These are phyloP conservation scores for Colaptes auratus DNA, from an alignment of 2,113 vertebrate genomes.

Conservation along the genomic window DNA sequence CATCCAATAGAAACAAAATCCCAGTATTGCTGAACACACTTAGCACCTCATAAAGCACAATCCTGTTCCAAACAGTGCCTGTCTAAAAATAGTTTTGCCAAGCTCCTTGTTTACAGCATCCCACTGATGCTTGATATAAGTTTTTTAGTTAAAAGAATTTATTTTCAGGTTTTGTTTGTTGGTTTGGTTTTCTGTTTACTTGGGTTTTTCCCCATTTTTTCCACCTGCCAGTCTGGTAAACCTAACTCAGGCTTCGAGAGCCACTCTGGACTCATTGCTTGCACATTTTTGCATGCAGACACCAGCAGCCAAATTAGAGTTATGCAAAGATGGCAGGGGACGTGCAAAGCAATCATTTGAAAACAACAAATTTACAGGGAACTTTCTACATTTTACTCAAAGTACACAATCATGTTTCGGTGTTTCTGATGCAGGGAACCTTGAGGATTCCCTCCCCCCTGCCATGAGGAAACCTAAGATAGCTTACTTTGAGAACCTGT, in stretches of 20 bases:
- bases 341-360: background rate
- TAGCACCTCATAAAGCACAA: constrained; percentile 34
- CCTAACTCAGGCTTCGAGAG: background rate
- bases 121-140: background rate
- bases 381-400: background rate
- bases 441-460: background rate
- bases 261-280: background rate
- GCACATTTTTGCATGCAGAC: background rate
- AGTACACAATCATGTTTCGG: background rate
- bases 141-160: background rate
- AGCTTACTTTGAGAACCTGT: constrained; percentile 3
- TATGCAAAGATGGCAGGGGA: background rate
- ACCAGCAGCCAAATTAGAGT: background rate
- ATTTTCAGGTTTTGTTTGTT: no score
- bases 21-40: constrained; percentile 45
- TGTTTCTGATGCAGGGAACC: background rate
- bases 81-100: background rate
- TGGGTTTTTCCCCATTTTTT: no score
- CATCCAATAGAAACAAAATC: constrained; percentile 17
- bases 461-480: background rate
- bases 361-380: constrained; percentile 3
- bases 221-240: background rate
- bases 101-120: constrained; percentile 10
- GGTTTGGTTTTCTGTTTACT: no score
- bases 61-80: background rate